A percentile compares a stretch with the other conserved stretches of the same genome.
Evolutionary conservation across 2,113 vertebrate species (phyloP).

Genomic region (Chaenogobius annularis): DNA sequence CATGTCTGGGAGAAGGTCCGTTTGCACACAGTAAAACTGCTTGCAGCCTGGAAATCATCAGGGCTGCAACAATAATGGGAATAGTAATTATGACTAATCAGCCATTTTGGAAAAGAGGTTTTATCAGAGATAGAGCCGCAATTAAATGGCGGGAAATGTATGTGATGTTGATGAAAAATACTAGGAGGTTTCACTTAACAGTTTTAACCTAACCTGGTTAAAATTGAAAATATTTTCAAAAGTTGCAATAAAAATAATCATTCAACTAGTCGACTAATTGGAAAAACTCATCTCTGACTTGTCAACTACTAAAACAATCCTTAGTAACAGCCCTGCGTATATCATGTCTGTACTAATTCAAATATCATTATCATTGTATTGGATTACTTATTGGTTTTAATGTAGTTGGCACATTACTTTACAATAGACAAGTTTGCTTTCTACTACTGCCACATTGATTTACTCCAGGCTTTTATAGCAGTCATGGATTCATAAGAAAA

Average conservation of each 20-base stretch:
- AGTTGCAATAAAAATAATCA: too few relatives aligned
- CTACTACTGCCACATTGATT: not conserved
- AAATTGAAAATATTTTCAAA: too few relatives aligned
- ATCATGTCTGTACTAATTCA: not conserved
- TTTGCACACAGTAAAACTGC: not conserved
- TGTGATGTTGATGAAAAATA: too few relatives aligned
- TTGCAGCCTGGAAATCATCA: not conserved
- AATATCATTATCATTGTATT: not conserved
- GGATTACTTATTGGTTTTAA: not conserved
- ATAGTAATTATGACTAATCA: not conserved
- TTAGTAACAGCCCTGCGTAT: too few relatives aligned
- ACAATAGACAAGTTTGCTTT: not conserved
- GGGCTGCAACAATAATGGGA: too few relatives aligned
- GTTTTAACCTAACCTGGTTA: not conserved
- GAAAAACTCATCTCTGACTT: too few relatives aligned
- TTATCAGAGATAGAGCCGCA: not conserved
- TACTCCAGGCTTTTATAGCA: not conserved
- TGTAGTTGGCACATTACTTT: not conserved
- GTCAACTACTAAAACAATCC: too few relatives aligned
- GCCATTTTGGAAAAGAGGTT: not conserved
- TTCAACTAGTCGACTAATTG: too few relatives aligned
- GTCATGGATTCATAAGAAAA: slow-evolving; percentile 8
- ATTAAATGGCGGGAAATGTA: not conserved
- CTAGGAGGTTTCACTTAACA: not conserved
- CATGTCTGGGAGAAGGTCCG: slow-evolving; percentile 25